phyloP scores from a whole-genome alignment of 2,797 vertebrate genomes.

The Masticophis lateralis region DNA sequence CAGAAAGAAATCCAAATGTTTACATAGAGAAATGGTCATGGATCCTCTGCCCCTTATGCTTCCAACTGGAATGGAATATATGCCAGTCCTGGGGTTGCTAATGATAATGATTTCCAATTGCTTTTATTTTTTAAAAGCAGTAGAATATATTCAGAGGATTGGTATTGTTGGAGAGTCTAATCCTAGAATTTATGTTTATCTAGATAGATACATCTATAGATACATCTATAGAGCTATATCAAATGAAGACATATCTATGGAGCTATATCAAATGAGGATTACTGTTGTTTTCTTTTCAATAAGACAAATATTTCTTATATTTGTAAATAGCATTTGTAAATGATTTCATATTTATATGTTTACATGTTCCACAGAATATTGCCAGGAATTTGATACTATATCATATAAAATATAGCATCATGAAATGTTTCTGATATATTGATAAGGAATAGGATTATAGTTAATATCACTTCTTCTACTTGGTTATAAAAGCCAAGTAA shows the following conservation, averaged over 20 bases:
- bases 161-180: background rate
- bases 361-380: background rate
- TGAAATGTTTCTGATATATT: background rate
- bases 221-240: background rate
- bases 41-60: background rate
- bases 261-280: background rate
- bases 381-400: background rate
- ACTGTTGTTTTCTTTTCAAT: background rate
- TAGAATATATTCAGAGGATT: background rate
- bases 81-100: background rate
- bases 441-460: background rate
- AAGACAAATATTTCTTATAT: background rate
- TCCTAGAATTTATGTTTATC: background rate
- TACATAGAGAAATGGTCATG: background rate
- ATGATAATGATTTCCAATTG: background rate
- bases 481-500: background rate
- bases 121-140: background rate
- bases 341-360: background rate
- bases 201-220: background rate
- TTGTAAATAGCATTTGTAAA: background rate
- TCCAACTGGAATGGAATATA: background rate
- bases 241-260: background rate
- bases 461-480: slow-evolving; percentile 20
- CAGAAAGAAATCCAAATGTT: background rate
- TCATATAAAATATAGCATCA: background rate